Base-by-base conservation (phyloP, 1,140 invertebrate genomes). In the Cherax destructor region DNA sequence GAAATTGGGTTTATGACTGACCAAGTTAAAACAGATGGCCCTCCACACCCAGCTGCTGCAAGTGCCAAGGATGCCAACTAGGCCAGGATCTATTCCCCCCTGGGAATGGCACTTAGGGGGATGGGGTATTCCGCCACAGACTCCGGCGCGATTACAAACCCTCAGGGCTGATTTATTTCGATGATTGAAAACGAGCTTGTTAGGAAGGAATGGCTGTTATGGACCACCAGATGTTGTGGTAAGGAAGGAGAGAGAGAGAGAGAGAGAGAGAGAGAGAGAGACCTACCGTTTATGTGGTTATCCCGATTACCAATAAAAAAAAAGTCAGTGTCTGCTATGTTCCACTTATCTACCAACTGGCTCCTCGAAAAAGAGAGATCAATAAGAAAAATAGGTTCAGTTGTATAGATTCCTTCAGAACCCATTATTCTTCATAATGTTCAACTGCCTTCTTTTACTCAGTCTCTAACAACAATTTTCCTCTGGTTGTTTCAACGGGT, bases 11-110 rank as follows among this genome's bases (percentile, higher is more conserved):
- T 87, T 76, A 87, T 87, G 56, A 59, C 41, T 52, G 76, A 47
- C 49, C 85, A 47, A 87, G 85, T 77, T 77, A 87, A 41, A 87
- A 79, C 85, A 87, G 85, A 87, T 87, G 85, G 85, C 74, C 85
- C 74, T 56, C 9, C 52, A 9, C 52, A 56, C 52, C 56, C 85
- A 78, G 52, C 74, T 61, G 74, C 52, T 47, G 24, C 59, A 69
- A 41, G 52, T 65, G 49, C 81, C 49, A 69, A 83, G 81, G 81
- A 30, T 83, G 81, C 81, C 81, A 83, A 16, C 30, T 61, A 65
- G n/a, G 52, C 59, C 80, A 83, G 59, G 52, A 6, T 30, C 24
- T 11, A 24, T 30, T n/a, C n/a, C 65, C 7, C 69, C 24, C 24
- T 74, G n/a, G 65, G n/a, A 24, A n/a, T 30, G 69, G n/a, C 69